Base-by-base conservation (phyloP, 2,113 vertebrate genomes). In the Porphyrio hochstetteri region DNA sequence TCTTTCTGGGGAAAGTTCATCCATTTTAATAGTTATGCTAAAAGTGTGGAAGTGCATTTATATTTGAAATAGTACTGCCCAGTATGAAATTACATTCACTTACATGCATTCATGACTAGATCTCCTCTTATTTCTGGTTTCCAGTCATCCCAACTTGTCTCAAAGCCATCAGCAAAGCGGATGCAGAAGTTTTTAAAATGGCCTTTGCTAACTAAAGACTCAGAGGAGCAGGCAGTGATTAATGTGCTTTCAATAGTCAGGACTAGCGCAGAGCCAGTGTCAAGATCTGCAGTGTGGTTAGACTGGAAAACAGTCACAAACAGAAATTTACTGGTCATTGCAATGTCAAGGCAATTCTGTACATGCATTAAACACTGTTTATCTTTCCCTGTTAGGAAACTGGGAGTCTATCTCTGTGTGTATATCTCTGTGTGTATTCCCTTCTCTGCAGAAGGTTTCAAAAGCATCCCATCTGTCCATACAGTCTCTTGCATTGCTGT, bases 131-230 rank as follows among this genome's bases (percentile, higher is more conserved):
- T 86, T 97, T 99, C 99, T 50, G 99, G 99, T 85, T 99, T 99
- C 99, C 99, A 99, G 97, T 99, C 99, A 69, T 99, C 99, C 99
- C 99, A 99, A 11, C 99, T 98, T 13, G 99, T 99, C 97, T 99
- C 99, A 95, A 99, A 99, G 82, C 99, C 99, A 95, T 99, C 99
- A 35, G 99, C 99, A 85, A 99, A 99, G 88, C 99, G 99, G 77
- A 99, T 99, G 89, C 99, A 99, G 97, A 99, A 99, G 95, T 99
- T 99, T 97, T 99, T 99, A 96, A 99, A 99, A 96, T 99, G 99
- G 12, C 99, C 99, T 98, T 99, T 99, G 98, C 99, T 99, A 72
- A 99, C 99, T 82, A 99, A 97, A 50, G 99, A 99, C 92, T 99
- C 99, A 0, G 99, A 99, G 52, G 99, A 99, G 96, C 99, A 99